Percentiles rank a stretch among this genome's conserved stretches.
These are phyloP conservation scores for Crepidodera aurea DNA, from an alignment of 2,888 invertebrate genomes.

Conservation along the genomic window DNA sequence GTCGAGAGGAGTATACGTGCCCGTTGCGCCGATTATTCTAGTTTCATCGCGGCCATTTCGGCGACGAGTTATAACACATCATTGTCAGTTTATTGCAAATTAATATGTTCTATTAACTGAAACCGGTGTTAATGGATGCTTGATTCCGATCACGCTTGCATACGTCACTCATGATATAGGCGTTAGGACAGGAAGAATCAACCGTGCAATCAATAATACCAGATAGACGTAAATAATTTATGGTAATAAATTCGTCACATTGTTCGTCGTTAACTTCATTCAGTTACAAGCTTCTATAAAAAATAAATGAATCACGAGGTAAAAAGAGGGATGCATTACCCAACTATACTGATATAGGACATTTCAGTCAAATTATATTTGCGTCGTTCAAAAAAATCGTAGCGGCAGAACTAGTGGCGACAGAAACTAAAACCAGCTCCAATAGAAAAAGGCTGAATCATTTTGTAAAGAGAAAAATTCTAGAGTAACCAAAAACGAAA, in stretches of 20 bases:
- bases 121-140: constrained; percentile 33
- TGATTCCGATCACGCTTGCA: constrained; percentile 36
- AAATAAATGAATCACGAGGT: too few species aligned
- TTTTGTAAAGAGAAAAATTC: too few species aligned
- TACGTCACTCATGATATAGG: constrained; percentile 28
- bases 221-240: constrained; percentile 24
- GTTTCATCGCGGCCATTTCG: constrained; percentile 44
- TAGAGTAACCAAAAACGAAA: too few species aligned
- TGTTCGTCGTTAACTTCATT: too few species aligned
- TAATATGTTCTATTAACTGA: constrained; percentile 50
- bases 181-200: constrained; percentile 29
- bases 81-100: constrained; percentile 52
- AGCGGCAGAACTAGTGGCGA: too few species aligned
- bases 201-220: constrained; percentile 22
- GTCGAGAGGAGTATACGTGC: constrained; percentile 37
- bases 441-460: too few species aligned
- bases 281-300: too few species aligned
- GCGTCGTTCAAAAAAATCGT: too few species aligned
- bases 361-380: too few species aligned
- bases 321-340: too few species aligned
- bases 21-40: constrained; percentile 34
- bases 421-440: too few species aligned
- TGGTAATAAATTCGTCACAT: constrained; percentile 15
- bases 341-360: too few species aligned
- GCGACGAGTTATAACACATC: constrained; percentile 41